A percentile compares a stretch with the other conserved stretches of the same genome.
These are phyloP conservation scores for Orthonychiurus folsomi DNA, from an alignment of 2,888 invertebrate genomes.

Conservation along the genomic window DNA sequence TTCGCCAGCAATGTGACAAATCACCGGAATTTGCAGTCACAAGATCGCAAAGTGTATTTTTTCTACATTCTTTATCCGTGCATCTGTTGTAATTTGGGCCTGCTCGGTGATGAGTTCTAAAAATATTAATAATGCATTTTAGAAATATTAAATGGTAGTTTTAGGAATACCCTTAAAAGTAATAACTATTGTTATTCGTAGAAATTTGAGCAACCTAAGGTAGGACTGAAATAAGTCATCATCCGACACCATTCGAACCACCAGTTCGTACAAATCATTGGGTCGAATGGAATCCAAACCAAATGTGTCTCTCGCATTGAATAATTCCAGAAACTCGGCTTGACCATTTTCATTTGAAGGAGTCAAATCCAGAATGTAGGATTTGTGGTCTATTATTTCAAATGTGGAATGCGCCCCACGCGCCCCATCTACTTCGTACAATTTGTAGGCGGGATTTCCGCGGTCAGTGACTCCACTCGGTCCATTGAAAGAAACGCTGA, in stretches of 20 bases:
- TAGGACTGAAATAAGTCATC: conserved; percentile 49
- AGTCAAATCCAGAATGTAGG: conserved; percentile 65
- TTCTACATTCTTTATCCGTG: conserved; percentile 7
- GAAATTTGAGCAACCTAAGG: no score
- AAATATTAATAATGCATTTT: no score
- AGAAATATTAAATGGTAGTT: no score
- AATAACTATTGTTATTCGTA: neutral
- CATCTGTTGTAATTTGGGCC: neutral
- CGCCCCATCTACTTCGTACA: conserved; percentile 57
- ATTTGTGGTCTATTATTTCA: conserved; percentile 52
- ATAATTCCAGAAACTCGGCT: conserved; percentile 64
- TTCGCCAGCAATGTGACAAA: neutral
- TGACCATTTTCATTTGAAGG: conserved; percentile 55
- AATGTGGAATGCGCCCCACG: conserved; percentile 38
- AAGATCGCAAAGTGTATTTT: conserved; percentile 7
- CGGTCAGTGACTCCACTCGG: conserved; percentile 55
- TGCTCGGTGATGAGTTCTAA: neutral
- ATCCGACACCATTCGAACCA: conserved; percentile 52
- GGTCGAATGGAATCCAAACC: conserved; percentile 55
- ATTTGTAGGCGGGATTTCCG: conserved; percentile 73
- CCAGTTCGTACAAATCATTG: conserved; percentile 53
- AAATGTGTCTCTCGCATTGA: conserved; percentile 61
- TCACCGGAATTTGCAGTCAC: conserved; percentile 6
- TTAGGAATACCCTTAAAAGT: no score
- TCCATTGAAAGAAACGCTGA: conserved; percentile 56